Evolutionary conservation across 1,140 invertebrate species (phyloP).

Genomic region (Heterodera carotae): DNA sequence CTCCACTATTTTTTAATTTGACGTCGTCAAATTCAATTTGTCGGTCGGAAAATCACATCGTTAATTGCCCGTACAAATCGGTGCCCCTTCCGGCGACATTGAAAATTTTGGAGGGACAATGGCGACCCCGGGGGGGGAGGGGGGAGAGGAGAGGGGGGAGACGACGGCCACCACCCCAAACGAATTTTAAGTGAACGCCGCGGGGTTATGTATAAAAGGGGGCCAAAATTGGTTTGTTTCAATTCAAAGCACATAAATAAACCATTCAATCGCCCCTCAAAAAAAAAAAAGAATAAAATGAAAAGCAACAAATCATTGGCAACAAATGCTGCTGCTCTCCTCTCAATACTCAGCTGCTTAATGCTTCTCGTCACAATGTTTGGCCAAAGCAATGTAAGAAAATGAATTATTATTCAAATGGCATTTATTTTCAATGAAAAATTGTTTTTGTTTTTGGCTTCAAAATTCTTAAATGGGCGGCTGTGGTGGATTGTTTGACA

Average conservation of each 20-base stretch:
- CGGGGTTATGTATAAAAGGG: neutral
- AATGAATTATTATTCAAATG: neutral
- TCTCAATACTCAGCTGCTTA: neutral
- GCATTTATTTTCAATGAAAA: too few relatives aligned
- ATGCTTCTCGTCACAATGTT: neutral
- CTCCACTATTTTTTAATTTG: neutral
- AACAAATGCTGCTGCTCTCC: too few relatives aligned
- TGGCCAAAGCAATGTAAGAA: neutral
- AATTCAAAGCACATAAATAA: too few relatives aligned
- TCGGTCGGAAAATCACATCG: neutral
- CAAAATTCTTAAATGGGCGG: neutral
- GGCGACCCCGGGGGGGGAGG: too few relatives aligned
- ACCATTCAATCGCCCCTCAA: too few relatives aligned
- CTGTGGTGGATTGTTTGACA: too few relatives aligned
- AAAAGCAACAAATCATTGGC: too few relatives aligned
- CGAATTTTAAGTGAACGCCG: too few relatives aligned
- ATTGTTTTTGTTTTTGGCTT: too few relatives aligned
- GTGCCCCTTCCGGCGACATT: neutral
- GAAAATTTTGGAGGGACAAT: neutral
- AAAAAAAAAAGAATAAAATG: too few relatives aligned
- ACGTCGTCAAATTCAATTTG: neutral
- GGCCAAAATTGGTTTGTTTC: neutral
- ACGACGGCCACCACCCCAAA: too few relatives aligned
- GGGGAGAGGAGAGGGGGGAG: too few relatives aligned
- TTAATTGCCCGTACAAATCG: neutral